Evolutionary conservation across 2,113 vertebrate genomes (phyloP).

Genomic region (Strix uralensis): DNA sequence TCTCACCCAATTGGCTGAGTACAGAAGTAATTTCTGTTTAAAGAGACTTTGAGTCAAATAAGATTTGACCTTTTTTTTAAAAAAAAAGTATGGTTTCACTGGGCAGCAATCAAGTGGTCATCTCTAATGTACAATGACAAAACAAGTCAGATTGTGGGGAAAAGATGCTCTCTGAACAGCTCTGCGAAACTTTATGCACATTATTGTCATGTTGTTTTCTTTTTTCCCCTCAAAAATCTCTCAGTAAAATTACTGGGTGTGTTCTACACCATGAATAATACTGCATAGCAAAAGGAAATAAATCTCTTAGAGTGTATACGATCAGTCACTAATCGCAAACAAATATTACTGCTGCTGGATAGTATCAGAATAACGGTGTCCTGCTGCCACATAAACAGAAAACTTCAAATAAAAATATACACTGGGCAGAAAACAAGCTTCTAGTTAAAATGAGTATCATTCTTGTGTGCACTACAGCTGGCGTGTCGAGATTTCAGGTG

Average conservation of each 20-base stretch:
- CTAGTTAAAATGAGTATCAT: background rate
- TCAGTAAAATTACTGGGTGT: background rate
- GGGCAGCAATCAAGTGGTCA: background rate
- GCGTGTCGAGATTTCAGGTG: background rate
- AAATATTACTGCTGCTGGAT: background rate
- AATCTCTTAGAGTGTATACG: background rate
- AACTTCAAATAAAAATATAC: background rate
- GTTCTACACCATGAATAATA: background rate
- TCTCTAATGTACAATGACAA: background rate
- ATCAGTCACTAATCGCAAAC: slow-evolving; percentile 12
- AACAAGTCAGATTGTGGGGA: background rate
- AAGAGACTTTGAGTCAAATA: background rate
- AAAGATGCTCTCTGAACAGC: background rate
- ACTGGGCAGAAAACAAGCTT: background rate
- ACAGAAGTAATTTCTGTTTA: background rate
- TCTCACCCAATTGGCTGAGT: background rate
- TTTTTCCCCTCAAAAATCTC: background rate
- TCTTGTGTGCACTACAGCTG: background rate
- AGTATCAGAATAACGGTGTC: background rate
- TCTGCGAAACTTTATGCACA: background rate
- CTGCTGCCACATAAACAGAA: background rate
- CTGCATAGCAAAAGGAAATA: background rate
- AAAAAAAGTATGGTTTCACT: background rate
- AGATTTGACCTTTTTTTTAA: background rate
- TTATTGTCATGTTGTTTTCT: background rate